phyloP scores from a whole-genome alignment of 2,113 vertebrate genomes.

The Danio rerio region GRCz12tu NC_133189.1:33815501-33816000 shows the following conservation, averaged over 20 bases:
- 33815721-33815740: slow-evolving; percentile 37
- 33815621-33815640: slow-evolving; percentile 35
- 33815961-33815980: slow-evolving; percentile 29
- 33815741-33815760: slow-evolving; percentile 16
- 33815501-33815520: slow-evolving; percentile 24
- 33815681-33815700: slow-evolving; percentile 49
- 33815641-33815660: slow-evolving; percentile 52
- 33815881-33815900: slow-evolving; percentile 1
- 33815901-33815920: background rate
- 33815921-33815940: slow-evolving; percentile 18
- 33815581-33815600: slow-evolving; percentile 38
- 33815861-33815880: background rate
- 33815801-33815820: slow-evolving; percentile 6
- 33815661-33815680: slow-evolving; percentile 49
- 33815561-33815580: slow-evolving; percentile 31
- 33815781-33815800: background rate
- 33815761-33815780: slow-evolving; percentile 35
- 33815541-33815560: slow-evolving; percentile 23
- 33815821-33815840: slow-evolving; percentile 29
- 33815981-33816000: background rate
- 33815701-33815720: slow-evolving; percentile 38
- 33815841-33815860: slow-evolving; percentile 25
- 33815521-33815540: slow-evolving; percentile 48
- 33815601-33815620: slow-evolving; percentile 20
- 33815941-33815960: background rate